Evolutionary conservation across 2,113 vertebrate genomes (phyloP).

Genomic region (Anolis sagrei): DNA sequence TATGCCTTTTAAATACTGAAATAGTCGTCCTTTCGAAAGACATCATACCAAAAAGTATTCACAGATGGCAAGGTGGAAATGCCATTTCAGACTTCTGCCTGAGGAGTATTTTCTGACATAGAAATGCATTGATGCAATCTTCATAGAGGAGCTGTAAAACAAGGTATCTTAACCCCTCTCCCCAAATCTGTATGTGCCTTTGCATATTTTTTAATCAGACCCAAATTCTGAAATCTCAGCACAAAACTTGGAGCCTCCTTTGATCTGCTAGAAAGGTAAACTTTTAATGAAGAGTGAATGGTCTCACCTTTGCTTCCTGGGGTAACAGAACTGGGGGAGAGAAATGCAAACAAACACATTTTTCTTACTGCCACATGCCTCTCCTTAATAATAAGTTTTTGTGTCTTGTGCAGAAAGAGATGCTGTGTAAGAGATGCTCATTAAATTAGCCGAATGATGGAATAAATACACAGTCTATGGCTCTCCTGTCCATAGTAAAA

Average conservation of each 20-base stretch:
- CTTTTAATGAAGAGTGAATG: constrained; percentile 93
- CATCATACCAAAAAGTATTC: constrained; percentile 13
- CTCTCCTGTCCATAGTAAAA: constrained; percentile 80
- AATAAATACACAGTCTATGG: constrained; percentile 80
- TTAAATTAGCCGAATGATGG: constrained; percentile 96
- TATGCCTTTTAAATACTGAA: background rate
- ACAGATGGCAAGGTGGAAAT: constrained; percentile 50
- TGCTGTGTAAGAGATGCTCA: constrained; percentile 92
- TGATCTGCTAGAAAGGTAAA: constrained; percentile 95
- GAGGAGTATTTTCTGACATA: constrained; percentile 53
- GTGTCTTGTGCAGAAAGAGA: constrained; percentile 93
- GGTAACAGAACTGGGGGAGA: constrained; percentile 86
- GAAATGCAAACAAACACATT: constrained; percentile 93
- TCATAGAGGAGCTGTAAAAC: constrained; percentile 49
- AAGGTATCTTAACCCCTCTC: constrained; percentile 69
- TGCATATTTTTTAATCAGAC: constrained; percentile 89
- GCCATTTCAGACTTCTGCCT: constrained; percentile 53
- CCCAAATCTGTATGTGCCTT: constrained; percentile 83
- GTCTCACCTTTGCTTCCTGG: constrained; percentile 95
- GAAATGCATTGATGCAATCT: constrained; percentile 60
- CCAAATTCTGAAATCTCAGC: constrained; percentile 93
- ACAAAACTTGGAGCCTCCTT: constrained; percentile 84
- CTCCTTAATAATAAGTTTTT: constrained; percentile 97
- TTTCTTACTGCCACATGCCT: constrained; percentile 98
- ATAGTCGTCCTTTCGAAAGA: background rate